Evolutionary conservation across 2,888 invertebrate genomes (phyloP), one percentile per base, ranked within the genome.

Genomic region (Drosophila multiciliata): DNA sequence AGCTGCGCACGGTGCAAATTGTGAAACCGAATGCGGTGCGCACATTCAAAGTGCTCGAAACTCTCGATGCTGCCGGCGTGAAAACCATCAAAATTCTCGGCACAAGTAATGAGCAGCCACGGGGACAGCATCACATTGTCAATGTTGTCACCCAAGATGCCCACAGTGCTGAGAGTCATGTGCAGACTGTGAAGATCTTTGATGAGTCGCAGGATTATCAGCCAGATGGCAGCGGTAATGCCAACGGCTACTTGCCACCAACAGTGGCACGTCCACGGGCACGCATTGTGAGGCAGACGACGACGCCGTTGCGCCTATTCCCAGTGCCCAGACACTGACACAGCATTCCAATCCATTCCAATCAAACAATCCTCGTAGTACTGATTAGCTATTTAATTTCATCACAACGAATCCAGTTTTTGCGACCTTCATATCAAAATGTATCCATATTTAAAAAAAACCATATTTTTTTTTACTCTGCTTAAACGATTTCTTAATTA

Each of bases 41-140:
- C 29, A 92, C 91, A 1, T 82, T 92, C 36, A 89, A 89, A 72
- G 90, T 92, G 40, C 78, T 91, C 1, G 92, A 92, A 52, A 86
- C 89, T 0, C 62, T 89, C 20, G 92, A 91, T 62, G 75, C 81
- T 17, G 68, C 75, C 3, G 92, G 92, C 17, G 89, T 90, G 17
- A 92, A 91, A 62, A 92, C 92, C 0, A 91, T 92, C 26, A 90
- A 92, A 57, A 91, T 92, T 7, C 68, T 92, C 8, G 92, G 92
- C n/a, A 76, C 82, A 32, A 82, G 78, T 61, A 80, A 87, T 33
- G 91, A 90, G 36, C 78, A 80, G 57, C 92, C 92, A 0, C 83
- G 64, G 61, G 92, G 92, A 6, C 80, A 88, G 0, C 92, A 92
- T 69, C 87, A 85, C 52, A 55, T 92, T 17, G 78, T 92, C 4